Conservation (phyloP, 2,113 vertebrate genomes). For the Mesitornis unicolor region DNA sequence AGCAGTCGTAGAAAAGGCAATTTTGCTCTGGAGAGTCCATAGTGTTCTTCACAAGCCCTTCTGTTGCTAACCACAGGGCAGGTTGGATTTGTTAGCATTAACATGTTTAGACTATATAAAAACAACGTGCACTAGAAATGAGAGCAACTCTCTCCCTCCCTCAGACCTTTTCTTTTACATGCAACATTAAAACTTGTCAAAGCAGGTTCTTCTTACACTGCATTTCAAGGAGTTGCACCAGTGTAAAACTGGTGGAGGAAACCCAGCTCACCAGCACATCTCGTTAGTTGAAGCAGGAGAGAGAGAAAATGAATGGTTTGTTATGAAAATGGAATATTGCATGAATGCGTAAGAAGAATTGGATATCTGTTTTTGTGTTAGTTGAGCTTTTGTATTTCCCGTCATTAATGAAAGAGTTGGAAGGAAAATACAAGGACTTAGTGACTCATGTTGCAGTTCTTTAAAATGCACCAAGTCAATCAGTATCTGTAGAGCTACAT, state of each 20-base stretch:
- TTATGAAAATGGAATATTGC: not conserved
- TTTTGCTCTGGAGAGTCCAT: not conserved
- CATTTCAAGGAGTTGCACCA: not conserved
- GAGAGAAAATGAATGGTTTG: not conserved
- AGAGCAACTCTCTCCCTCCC: not conserved
- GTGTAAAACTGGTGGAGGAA: not conserved
- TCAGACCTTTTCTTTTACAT: not conserved
- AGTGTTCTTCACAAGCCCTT: not conserved
- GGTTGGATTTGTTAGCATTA: not conserved
- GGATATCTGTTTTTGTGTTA: not conserved
- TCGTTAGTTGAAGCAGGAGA: not conserved
- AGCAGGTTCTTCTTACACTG: not conserved
- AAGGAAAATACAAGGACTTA: not conserved
- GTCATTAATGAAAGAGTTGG: not conserved
- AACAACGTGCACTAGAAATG: not conserved
- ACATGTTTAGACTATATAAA: not conserved
- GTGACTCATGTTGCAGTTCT: not conserved
- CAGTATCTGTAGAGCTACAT: not conserved
- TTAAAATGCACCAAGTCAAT: not conserved
- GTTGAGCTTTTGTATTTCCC: not conserved
- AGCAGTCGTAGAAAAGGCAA: not conserved
- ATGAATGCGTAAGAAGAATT: not conserved
- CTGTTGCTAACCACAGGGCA: not conserved
- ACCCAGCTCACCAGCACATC: not conserved
- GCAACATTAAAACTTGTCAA: not conserved